Conservation (phyloP, 2,797 vertebrate genomes). For the Alauda arvensis region DNA sequence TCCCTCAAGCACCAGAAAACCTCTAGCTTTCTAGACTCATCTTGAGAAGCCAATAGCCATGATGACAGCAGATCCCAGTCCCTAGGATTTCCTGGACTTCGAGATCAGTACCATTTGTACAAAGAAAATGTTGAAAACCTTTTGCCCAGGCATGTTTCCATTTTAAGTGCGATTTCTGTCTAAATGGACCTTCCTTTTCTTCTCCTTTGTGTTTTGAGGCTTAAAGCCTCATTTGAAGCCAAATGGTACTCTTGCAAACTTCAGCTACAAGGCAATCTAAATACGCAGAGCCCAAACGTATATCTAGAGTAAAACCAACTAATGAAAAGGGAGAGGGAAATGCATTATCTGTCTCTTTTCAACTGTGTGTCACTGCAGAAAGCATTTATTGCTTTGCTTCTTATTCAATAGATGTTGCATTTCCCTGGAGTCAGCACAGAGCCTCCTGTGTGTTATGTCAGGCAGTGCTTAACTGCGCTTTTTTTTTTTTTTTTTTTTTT, state of each 20-base stretch:
- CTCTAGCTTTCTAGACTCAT: background rate
- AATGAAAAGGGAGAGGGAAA: background rate
- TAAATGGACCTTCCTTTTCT: background rate
- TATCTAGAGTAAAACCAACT: background rate
- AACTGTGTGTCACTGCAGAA: background rate
- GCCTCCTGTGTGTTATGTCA: background rate
- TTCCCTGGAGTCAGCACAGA: background rate
- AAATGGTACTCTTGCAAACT: background rate
- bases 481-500: no score
- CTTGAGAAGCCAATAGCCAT: background rate
- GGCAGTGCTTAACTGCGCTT: background rate
- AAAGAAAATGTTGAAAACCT: background rate
- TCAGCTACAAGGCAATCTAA: background rate
- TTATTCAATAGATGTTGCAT: background rate
- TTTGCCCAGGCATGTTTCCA: background rate
- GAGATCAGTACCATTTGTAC: background rate
- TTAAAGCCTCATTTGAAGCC: background rate
- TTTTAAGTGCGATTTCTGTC: background rate
- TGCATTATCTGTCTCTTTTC: background rate
- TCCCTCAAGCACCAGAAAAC: background rate
- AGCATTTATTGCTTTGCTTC: background rate
- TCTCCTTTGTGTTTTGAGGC: background rate
- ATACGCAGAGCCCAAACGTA: background rate
- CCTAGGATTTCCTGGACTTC: background rate
- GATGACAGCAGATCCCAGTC: background rate